Conservation (phyloP, 2,113 vertebrate species). For the Scalopus aquaticus region DNA sequence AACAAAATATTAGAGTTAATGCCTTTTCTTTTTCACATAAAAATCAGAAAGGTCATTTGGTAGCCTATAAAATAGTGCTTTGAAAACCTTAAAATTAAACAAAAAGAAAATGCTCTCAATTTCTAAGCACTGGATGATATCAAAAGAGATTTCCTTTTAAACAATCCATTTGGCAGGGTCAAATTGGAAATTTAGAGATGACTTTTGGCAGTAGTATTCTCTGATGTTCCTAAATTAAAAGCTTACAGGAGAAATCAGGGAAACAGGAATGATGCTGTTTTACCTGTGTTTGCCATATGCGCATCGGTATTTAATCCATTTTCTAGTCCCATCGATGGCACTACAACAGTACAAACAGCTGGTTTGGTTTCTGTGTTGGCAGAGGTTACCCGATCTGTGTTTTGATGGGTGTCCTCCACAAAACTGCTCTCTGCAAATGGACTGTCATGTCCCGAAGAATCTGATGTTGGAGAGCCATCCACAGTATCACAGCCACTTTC, state of each 20-base stretch:
- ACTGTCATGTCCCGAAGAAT: slow-evolving; percentile 92
- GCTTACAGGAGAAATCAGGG: background rate
- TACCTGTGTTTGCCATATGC: slow-evolving; percentile 89
- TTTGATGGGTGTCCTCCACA: slow-evolving; percentile 90
- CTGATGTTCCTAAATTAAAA: slow-evolving; percentile 15
- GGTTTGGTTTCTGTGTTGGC: slow-evolving; percentile 89
- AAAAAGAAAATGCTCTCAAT: background rate
- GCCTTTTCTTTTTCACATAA: slow-evolving; percentile 24
- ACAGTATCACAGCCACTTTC: slow-evolving; percentile 96
- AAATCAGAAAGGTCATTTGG: slow-evolving; percentile 23
- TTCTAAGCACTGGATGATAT: background rate
- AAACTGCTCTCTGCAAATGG: slow-evolving; percentile 91
- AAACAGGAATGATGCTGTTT: slow-evolving; percentile 13
- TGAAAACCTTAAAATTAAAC: slow-evolving; percentile 35
- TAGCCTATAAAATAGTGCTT: slow-evolving; percentile 30
- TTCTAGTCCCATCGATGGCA: slow-evolving; percentile 92
- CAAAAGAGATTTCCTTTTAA: background rate
- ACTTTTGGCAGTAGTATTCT: background rate
- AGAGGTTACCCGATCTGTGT: slow-evolving; percentile 84
- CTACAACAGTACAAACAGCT: slow-evolving; percentile 92
- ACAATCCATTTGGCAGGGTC: background rate
- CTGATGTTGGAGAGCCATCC: slow-evolving; percentile 93
- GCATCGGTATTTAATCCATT: slow-evolving; percentile 87
- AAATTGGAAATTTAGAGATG: background rate
- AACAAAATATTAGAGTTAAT: background rate